Conservation (phyloP, 2,113 vertebrate genomes). For the Leptodactylus fuscus region DNA sequence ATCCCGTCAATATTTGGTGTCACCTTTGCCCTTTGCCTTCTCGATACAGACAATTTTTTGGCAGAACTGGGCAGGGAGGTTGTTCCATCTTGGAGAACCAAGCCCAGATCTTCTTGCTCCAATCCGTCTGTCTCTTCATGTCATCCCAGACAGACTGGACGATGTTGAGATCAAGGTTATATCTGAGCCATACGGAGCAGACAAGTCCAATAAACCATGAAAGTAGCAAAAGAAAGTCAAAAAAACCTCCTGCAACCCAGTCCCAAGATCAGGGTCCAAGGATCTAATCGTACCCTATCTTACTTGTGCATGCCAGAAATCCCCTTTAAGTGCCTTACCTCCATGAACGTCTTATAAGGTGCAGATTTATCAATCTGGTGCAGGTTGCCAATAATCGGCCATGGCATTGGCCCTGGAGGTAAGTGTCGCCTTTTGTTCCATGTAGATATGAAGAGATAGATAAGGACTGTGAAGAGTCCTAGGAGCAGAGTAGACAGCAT, state of each 20-base stretch:
- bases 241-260: too few relatives aligned
- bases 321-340: constrained; percentile 17
- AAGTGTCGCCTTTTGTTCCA: constrained; percentile 21
- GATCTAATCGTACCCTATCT: not conserved
- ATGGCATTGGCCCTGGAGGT: constrained; percentile 41
- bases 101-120: too few relatives aligned
- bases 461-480: not conserved
- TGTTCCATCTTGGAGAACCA: too few relatives aligned
- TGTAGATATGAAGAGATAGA: not conserved
- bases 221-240: too few relatives aligned
- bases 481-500: constrained; percentile 37
- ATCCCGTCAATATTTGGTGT: too few relatives aligned
- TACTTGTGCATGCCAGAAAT: not conserved
- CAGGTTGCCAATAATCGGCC: constrained; percentile 51
- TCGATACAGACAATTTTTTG: too few relatives aligned
- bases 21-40: too few relatives aligned
- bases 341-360: constrained; percentile 25
- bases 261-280: not conserved
- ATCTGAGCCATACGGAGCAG: not conserved
- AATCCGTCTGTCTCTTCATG: too few relatives aligned
- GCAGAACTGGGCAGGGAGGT: too few relatives aligned
- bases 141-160: too few relatives aligned
- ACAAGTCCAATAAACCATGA: too few relatives aligned
- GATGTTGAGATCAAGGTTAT: too few relatives aligned
- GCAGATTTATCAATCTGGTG: constrained; percentile 35